phyloP scores from a whole-genome alignment of 2,113 vertebrate genomes.

The Nicator chloris region DNA sequence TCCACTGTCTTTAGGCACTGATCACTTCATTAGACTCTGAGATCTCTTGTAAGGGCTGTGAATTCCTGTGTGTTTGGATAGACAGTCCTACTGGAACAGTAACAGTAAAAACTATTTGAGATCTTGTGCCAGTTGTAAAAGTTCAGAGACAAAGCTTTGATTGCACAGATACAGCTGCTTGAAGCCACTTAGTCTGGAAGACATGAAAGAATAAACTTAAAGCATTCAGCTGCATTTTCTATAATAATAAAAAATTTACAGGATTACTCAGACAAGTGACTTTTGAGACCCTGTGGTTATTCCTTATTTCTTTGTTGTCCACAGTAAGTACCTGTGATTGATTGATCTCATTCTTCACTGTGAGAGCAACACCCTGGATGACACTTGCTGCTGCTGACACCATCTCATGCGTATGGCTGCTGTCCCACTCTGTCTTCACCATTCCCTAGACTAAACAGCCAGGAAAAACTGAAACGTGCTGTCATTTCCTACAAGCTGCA shows the following conservation, averaged over 20 bases:
- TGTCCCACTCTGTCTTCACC: slow-evolving; percentile 16
- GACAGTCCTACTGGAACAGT: neutral
- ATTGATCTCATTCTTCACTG: neutral
- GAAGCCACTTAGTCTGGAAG: neutral
- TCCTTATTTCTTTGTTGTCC: neutral
- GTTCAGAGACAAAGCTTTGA: neutral
- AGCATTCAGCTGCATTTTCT: neutral
- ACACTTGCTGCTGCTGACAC: neutral
- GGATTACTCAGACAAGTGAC: neutral
- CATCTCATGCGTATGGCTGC: neutral
- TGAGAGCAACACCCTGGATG: neutral
- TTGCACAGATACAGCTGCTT: neutral
- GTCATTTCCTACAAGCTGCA: slow-evolving; percentile 50
- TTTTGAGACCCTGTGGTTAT: neutral
- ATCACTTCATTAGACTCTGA: neutral
- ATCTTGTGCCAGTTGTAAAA: neutral
- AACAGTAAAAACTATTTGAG: neutral
- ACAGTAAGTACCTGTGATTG: neutral
- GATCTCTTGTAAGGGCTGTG: neutral
- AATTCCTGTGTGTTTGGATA: neutral
- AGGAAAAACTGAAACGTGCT: slow-evolving; percentile 61
- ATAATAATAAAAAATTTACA: neutral
- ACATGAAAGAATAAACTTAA: neutral
- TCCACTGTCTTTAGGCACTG: neutral
- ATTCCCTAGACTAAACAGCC: slow-evolving; percentile 32